Evolutionary conservation across 2,888 invertebrate genomes (phyloP).

Genomic region (Idaea aversata): DNA sequence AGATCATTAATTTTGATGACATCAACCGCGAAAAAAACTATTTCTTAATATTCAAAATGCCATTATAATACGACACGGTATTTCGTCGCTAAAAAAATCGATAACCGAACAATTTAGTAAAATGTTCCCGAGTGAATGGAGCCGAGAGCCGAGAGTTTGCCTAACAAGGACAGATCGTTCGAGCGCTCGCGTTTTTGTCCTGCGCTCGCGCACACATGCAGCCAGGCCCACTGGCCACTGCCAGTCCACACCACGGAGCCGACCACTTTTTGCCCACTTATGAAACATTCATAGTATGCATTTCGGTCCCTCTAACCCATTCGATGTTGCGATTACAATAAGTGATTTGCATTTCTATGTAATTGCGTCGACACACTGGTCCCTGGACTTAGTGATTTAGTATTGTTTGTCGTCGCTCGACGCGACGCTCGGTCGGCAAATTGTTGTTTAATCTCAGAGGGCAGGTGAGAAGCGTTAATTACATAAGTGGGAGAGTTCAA

Average conservation of each 20-base stretch:
- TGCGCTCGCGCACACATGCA: constrained; percentile 31
- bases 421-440: neutral
- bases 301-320: constrained; percentile 27
- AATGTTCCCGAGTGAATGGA: constrained; percentile 22
- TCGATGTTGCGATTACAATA: constrained; percentile 30
- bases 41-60: neutral
- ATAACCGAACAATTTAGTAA: constrained; percentile 11
- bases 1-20: neutral
- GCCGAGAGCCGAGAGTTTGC: constrained; percentile 13
- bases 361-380: constrained; percentile 18
- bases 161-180: constrained; percentile 45
- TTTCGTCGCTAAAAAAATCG: neutral
- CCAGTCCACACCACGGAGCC: constrained; percentile 11
- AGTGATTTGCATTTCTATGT: constrained; percentile 30
- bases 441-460: neutral
- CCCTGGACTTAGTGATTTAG: constrained; percentile 7
- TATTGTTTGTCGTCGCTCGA: constrained; percentile 10
- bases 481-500: neutral
- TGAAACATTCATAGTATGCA: constrained; percentile 64
- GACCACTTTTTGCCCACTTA: constrained; percentile 54
- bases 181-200: constrained; percentile 54
- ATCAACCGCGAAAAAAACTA: too few species aligned
- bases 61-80: neutral
- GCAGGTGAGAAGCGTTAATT: neutral
- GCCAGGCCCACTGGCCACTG: constrained; percentile 34